Conservation (phyloP, 1,140 invertebrate genomes). For the Acromyrmex echinatior region DNA sequence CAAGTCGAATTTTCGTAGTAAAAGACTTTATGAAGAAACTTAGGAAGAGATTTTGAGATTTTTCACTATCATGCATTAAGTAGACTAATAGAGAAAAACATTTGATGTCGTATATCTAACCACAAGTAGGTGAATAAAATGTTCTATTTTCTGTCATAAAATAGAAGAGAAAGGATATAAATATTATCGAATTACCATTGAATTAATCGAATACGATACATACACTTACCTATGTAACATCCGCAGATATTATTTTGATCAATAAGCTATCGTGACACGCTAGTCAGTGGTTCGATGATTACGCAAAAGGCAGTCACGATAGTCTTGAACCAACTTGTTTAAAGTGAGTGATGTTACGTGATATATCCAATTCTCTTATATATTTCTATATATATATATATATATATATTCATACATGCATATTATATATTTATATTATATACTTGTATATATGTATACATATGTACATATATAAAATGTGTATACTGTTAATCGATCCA, state of each 20-base stretch:
- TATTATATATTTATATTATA: background rate
- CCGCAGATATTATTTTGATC: slow-evolving; percentile 45
- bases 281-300: slow-evolving; percentile 8
- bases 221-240: background rate
- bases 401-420: slow-evolving; percentile 10
- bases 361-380: slow-evolving; percentile 42
- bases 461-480: slow-evolving; percentile 32
- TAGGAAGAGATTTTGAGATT: background rate
- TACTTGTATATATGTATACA: background rate
- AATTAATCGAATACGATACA: background rate
- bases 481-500: slow-evolving; percentile 69
- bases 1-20: background rate
- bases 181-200: background rate
- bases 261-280: slow-evolving; percentile 26
- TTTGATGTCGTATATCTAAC: background rate
- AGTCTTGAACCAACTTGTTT: slow-evolving; percentile 57
- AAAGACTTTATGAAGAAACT: background rate
- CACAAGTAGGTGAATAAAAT: background rate
- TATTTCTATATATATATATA: background rate
- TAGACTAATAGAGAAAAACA: background rate
- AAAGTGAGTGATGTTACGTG: slow-evolving; percentile 57
- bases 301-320: slow-evolving; percentile 46
- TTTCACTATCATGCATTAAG: background rate
- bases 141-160: background rate
- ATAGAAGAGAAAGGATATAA: too few species aligned